A percentile compares a stretch with the other conserved stretches of the same genome.
These are phyloP conservation scores for Thymelicus acteon DNA, from an alignment of 2,888 invertebrate genomes.

Conservation along the genomic window DNA sequence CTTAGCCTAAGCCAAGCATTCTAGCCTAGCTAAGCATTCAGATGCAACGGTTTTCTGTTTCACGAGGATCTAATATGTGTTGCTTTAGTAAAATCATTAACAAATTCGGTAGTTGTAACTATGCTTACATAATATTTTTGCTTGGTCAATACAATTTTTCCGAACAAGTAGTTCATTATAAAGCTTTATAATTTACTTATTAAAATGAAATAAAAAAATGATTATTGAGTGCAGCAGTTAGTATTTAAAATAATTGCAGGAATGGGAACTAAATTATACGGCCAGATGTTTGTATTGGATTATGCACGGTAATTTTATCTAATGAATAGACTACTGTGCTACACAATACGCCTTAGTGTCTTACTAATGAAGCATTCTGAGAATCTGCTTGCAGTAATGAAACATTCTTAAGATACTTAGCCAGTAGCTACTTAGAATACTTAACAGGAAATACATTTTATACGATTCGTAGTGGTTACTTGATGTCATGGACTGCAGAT, in stretches of 20 bases:
- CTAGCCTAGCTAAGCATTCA: no score
- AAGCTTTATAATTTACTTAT: not conserved
- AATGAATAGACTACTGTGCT: constrained; percentile 15
- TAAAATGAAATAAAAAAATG: not conserved
- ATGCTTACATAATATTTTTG: no score
- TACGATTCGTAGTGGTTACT: no score
- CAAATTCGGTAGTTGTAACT: no score
- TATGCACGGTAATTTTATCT: constrained; percentile 8
- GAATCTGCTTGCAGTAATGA: constrained; percentile 3
- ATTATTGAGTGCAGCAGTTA: not conserved
- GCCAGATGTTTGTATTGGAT: constrained; percentile 6
- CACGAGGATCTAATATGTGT: no score
- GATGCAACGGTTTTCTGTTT: no score
- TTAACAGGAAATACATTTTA: not conserved
- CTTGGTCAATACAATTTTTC: no score
- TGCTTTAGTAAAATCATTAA: no score
- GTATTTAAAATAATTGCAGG: not conserved
- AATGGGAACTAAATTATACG: constrained; percentile 4
- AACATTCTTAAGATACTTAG: not conserved
- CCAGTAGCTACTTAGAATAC: not conserved
- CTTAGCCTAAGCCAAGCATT: no score
- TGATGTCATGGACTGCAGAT: no score
- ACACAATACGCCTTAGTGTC: not conserved
- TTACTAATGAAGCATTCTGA: constrained; percentile 13
- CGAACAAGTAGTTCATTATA: no score